Evolutionary conservation across 2,888 invertebrate genomes (phyloP), one percentile per base, ranked within the genome.

Genomic region (Volucella inflata): DNA sequence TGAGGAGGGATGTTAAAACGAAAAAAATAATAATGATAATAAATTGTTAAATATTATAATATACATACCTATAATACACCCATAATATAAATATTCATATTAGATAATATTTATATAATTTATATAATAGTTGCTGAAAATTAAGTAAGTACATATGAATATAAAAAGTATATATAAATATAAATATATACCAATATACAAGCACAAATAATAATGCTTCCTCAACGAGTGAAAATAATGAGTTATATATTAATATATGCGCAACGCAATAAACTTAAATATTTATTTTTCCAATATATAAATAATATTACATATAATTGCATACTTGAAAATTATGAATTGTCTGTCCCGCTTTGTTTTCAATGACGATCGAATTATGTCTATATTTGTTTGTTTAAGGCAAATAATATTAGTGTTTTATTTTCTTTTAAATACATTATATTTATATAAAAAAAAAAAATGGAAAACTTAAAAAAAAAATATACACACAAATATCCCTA

Each of bases 1-100:
- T 57, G 12, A 14, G 8, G 2, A 21, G 8, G 8, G 11, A 1
- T 21, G 8, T 16, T 42, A 12, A 40, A 2, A 1, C 36, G 8
- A 8, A 14, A 59, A 17, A 21, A 3, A 62, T 2, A 11, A 46
- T 4, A 64, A 14, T n/a, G n/a, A n/a, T 16, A 11, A 36, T 38
- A 38, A 51, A 46, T 21, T 14, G 62, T 44, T 48, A 16, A 55
- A 40, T 17, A 67, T 38, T 57, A 46, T 42, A 53, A 74, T 51
- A 83, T 83, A 83, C 84, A 71, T 84, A 84, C 84, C 84, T 84
- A 84, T 82, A 72, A 78, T 83, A 83, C 57, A 78, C 64, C 68
- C 83, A 83, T 83, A 83, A 83, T 83, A 83, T 79, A 83, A 83
- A 83, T 83, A 78, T 78, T 68, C 64, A 74, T 62, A 76, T 59